Conservation (phyloP, 2,888 invertebrate species). For the Seira sanloemensis region DNA sequence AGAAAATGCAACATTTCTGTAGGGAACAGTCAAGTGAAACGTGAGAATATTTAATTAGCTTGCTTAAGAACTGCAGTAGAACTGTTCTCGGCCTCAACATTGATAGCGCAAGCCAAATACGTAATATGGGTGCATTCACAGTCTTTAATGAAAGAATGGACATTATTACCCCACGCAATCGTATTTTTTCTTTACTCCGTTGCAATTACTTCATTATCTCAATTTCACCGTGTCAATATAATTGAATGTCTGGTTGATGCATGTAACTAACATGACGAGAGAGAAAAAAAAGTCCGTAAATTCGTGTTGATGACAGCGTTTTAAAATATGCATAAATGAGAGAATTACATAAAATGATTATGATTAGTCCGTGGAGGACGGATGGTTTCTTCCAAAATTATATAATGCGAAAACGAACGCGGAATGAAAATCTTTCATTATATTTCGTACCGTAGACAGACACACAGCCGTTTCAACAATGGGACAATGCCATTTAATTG, state of each 20-base stretch:
- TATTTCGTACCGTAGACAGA: too few relatives aligned
- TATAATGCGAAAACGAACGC: not conserved
- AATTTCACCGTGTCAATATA: conserved; percentile 7
- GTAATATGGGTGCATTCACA: too few relatives aligned
- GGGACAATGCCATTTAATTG: too few relatives aligned
- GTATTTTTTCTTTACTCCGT: not conserved
- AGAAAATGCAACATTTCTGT: not conserved
- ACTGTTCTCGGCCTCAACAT: too few relatives aligned
- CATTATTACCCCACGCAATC: conserved; percentile 18
- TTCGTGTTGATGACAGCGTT: not conserved
- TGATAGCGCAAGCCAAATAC: not conserved
- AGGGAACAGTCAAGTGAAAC: not conserved
- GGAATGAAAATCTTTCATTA: too few relatives aligned
- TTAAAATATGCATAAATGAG: not conserved
- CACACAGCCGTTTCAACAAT: too few relatives aligned
- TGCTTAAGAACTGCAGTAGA: too few relatives aligned
- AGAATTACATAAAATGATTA: not conserved
- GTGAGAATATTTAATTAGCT: conserved; percentile 9
- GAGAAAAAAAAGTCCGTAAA: too few relatives aligned
- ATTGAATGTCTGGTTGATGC: too few relatives aligned
- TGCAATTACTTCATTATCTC: conserved; percentile 13
- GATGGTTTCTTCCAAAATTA: too few relatives aligned
- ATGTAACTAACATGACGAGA: too few relatives aligned
- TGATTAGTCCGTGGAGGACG: not conserved
- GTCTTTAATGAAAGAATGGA: conserved; percentile 21